Percentiles rank a stretch among this genome's conserved stretches.
Conservation (phyloP, 2,113 vertebrate species). For the Salvator merianae region DNA sequence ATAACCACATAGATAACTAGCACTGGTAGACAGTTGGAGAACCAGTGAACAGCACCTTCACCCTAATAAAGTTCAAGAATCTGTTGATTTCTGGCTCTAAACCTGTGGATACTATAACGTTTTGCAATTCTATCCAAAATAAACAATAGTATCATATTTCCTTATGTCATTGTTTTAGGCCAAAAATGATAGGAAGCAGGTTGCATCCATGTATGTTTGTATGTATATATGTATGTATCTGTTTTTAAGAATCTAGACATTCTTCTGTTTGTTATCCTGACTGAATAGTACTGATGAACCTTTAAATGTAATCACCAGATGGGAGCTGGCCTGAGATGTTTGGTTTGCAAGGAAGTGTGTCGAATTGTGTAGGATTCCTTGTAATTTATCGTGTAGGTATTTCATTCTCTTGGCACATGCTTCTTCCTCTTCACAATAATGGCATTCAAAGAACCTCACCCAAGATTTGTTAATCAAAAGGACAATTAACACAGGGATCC, state of each 20-base stretch:
- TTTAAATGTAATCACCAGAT: conserved; percentile 3
- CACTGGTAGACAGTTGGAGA: too few relatives aligned
- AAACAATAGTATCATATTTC: neutral
- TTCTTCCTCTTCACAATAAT: neutral
- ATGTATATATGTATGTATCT: neutral
- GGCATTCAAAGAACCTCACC: too few relatives aligned
- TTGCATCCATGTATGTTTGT: neutral
- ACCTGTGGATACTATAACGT: too few relatives aligned
- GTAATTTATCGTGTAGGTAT: conserved; percentile 21
- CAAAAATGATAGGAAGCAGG: neutral
- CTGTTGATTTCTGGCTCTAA: too few relatives aligned
- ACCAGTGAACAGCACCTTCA: too few relatives aligned
- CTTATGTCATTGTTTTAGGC: neutral
- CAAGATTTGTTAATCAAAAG: neutral
- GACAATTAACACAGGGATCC: neutral
- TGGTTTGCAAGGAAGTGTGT: conserved; percentile 31
- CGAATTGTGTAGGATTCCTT: conserved; percentile 1
- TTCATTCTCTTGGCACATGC: neutral
- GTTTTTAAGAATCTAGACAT: conserved; percentile 4
- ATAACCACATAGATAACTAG: too few relatives aligned
- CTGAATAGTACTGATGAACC: fast-evolving
- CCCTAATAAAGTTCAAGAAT: too few relatives aligned
- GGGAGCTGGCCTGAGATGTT: neutral
- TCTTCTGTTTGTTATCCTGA: neutral
- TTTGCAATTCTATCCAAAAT: too few relatives aligned